Evolutionary conservation across 1,140 invertebrate species (phyloP), one percentile per base, ranked within the genome.

Genomic region (Cheumatopsyche charites): DNA sequence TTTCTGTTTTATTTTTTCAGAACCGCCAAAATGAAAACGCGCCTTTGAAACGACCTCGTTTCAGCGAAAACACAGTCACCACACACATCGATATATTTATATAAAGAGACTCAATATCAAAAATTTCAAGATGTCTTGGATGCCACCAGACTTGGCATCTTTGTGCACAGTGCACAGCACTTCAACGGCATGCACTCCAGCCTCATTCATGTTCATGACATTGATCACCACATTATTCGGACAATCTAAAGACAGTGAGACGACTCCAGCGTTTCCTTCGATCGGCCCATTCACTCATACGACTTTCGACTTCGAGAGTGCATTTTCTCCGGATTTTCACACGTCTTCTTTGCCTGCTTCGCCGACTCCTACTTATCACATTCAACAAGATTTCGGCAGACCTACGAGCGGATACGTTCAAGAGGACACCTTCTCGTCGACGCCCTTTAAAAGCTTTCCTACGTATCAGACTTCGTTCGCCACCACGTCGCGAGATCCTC

Each of bases 161-260:
- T 76, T 82, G 3, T 89, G 87, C 74, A 71, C 77, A 0, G 77
- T 80, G 0, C 71, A 83, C 42, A 80, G 80, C 2, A 82, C 80
- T 23, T 77, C 85, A 2, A 84, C 86, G 1, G 82, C 80, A 6
- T 88, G 87, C 75, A 79, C 83, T 21, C 80, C 84, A 0, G 79
- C 82, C 0, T 80, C 82, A 2, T 79, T 85, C 15, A 72, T 87
- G 71, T 88, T 87, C 69, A 67, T 88, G 11, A 78, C 82, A 23
- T 77, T 88, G 9, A 73, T 88, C 3, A 77, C 83, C 0, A 79
- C 79, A 17, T 73, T 87, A 1, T 86, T 88, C 63, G 84, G 86
- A 1, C 75, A 82, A n/a, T 85, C 86, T 0, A 72, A 74, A 23
- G 85, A 87, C 73, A 71, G 71, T 36, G 62, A 47, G n/a, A 36